Evolutionary conservation across 2,113 vertebrate genomes (phyloP), one percentile per base, ranked within the genome.

Genomic region (Jacana jacana): DNA sequence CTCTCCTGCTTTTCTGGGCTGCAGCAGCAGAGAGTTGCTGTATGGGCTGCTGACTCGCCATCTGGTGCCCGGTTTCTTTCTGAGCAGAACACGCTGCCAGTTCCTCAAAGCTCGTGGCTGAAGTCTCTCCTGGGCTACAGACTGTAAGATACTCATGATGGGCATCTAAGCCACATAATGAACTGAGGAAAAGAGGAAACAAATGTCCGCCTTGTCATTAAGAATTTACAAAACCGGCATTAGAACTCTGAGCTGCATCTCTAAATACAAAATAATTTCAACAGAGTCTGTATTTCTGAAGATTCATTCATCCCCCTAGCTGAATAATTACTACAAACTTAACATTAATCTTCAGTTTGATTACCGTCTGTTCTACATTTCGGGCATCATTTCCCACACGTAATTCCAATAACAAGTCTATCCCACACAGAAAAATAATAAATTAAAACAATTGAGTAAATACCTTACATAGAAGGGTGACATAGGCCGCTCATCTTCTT

Each of bases 381-480:
- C 73, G n/a, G 54, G 51, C 72, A 82, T 54, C 9, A 23, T 18
- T 81, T 28, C 31, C 44, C 66, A 49, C 48, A 63, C n/a, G 78
- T 65, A 73, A 75, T 58, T 75, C 16, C 51, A 85, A 11, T n/a
- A 84, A 33, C 0, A 1, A 80, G 22, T 40, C n/a, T 78, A 87
- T 40, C 42, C 40, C 54, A 39, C 30, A 73, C 8, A 83, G 48
- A 90, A 71, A 78, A 91, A 91, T 5, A 91, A 91, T 4, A 65
- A 71, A 93, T 63, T 55, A 58, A 88, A 58, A 80, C 52, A 91
- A 85, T 3, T 20, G 58, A 94, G 68, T 88, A 98, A 95, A 97
- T 99, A 99, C 99, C 99, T 99, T 96, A 99, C 97, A 81, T 98
- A 99, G 98, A 99, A 99, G 64, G 99, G 98, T 97, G 99, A 99